Conservation (phyloP, 2,888 invertebrate species). For the Aphidius colemani region DNA sequence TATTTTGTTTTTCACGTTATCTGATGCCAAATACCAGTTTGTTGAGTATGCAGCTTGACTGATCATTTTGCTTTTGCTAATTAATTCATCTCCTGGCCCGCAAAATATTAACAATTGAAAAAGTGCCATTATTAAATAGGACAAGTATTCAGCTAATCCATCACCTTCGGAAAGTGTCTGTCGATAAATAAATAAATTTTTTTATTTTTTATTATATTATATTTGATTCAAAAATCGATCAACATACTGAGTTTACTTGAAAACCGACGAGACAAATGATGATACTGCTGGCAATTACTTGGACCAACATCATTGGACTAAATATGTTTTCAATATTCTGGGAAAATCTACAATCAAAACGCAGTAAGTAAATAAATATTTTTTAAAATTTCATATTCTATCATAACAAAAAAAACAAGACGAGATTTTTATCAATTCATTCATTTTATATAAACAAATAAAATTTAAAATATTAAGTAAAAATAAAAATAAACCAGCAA, state of each 20-base stretch:
- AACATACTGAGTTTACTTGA: constrained; percentile 41
- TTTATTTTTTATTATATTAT: background rate
- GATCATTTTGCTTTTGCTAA: constrained; percentile 42
- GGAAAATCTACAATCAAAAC: constrained; percentile 40
- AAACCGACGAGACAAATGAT: constrained; percentile 47
- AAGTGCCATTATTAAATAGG: constrained; percentile 47
- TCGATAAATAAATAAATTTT: constrained; percentile 10
- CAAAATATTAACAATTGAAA: constrained; percentile 48
- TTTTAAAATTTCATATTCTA: constrained; percentile 3
- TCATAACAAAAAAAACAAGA: too few species aligned
- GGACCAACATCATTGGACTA: constrained; percentile 43
- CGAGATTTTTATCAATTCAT: background rate
- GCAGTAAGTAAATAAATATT: background rate
- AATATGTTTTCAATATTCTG: constrained; percentile 44
- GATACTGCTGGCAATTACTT: constrained; percentile 44
- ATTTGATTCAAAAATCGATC: background rate
- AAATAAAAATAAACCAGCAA: background rate
- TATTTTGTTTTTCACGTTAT: constrained; percentile 34
- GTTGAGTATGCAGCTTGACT: constrained; percentile 38
- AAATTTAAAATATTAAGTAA: background rate
- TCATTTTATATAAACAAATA: too few species aligned
- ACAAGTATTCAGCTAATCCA: constrained; percentile 39
- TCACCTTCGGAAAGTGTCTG: constrained; percentile 37
- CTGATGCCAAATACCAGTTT: constrained; percentile 41
- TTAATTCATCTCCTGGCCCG: constrained; percentile 46